Percentiles rank a stretch among this genome's conserved stretches.
Conservation (phyloP, 1,140 invertebrate species). For the Zaprionus tsacasi region DNA sequence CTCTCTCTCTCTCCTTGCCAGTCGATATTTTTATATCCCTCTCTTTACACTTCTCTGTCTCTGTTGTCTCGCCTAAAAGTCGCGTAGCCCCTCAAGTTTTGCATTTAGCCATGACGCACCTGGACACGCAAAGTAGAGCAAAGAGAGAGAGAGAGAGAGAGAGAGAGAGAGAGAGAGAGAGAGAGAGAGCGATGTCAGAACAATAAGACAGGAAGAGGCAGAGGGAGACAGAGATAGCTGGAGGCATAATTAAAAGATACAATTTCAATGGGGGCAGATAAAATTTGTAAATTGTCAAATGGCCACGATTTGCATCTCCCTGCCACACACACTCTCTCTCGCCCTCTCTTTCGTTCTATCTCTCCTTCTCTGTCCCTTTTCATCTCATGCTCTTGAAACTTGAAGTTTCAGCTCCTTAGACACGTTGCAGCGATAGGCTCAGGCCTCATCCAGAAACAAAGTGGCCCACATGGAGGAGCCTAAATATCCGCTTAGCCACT, state of each 20-base stretch:
- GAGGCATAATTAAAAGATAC: conserved; percentile 65
- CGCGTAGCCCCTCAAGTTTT: neutral
- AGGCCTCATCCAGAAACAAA: conserved; percentile 24
- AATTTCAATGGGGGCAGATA: conserved; percentile 42
- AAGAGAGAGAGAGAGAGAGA: neutral
- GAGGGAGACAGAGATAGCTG: neutral
- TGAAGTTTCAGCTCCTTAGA: conserved; percentile 36
- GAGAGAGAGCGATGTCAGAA: neutral
- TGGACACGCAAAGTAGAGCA: neutral
- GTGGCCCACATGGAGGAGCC: conserved; percentile 33
- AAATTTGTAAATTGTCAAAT: conserved; percentile 66
- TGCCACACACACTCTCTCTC: no score
- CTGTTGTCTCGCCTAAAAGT: neutral
- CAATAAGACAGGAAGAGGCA: neutral
- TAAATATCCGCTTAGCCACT: conserved; percentile 1
- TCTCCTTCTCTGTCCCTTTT: neutral
- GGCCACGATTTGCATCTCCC: conserved; percentile 59
- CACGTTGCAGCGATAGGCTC: conserved; percentile 22
- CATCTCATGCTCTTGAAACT: conserved; percentile 6
- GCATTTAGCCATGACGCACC: conserved; percentile 40
- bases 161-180: neutral
- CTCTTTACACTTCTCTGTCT: neutral
- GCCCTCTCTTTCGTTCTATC: neutral
- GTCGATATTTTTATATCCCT: neutral
- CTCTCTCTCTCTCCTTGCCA: neutral